These are phyloP conservation scores for Microtus oregoni DNA, from an alignment of 2,113 vertebrate genomes.

Conservation along the genomic window DNA sequence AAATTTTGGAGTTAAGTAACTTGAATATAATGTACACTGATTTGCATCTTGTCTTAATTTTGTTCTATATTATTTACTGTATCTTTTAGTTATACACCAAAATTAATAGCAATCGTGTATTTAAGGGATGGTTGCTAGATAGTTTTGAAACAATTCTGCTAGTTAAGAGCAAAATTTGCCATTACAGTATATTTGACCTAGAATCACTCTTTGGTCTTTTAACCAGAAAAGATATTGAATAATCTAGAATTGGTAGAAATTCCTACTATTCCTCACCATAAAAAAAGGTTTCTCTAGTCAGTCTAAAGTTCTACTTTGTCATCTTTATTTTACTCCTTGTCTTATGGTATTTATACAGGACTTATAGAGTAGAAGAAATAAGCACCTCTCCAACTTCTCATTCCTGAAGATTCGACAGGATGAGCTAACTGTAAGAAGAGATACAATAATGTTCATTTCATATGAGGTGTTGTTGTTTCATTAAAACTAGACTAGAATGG, in stretches of 20 bases:
- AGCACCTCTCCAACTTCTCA: neutral
- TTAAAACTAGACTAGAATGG: slow-evolving; percentile 24
- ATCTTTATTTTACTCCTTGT: neutral
- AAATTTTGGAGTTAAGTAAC: neutral
- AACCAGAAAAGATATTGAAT: neutral
- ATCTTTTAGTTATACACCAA: neutral
- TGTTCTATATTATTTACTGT: neutral
- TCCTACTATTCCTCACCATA: neutral
- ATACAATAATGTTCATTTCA: slow-evolving; percentile 10
- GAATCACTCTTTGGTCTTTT: neutral
- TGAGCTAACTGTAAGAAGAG: neutral
- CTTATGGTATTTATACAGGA: neutral
- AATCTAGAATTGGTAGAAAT: neutral
- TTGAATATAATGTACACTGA: neutral
- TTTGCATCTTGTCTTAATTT: neutral
- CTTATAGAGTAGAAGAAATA: slow-evolving; percentile 10
- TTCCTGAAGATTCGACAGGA: neutral
- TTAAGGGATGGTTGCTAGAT: neutral
- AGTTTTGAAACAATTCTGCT: neutral
- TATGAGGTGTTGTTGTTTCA: neutral
- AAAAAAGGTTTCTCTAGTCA: neutral
- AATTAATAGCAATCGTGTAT: neutral
- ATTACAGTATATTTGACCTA: neutral
- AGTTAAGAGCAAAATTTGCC: neutral
- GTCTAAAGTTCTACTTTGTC: neutral